A percentile compares a stretch with the other conserved stretches of the same genome.
These are phyloP conservation scores for Epirrhoe alternata DNA, from an alignment of 2,888 invertebrate genomes.

Conservation along the genomic window DNA sequence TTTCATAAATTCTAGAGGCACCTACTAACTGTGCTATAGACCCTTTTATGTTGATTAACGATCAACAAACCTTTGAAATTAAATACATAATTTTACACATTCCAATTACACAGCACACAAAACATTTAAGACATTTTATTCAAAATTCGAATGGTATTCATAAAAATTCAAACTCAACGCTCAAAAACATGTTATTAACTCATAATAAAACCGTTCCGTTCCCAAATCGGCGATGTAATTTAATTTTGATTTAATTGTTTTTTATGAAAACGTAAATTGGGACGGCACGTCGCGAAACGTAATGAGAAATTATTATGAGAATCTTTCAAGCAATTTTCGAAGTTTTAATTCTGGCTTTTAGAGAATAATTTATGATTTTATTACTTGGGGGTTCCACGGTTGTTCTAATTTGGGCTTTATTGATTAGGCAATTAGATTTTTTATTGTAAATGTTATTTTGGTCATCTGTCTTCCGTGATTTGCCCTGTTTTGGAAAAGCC, in stretches of 20 bases:
- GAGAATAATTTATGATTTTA: constrained; percentile 48
- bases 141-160: constrained; percentile 19
- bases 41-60: too few species aligned
- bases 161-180: constrained; percentile 27
- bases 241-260: constrained; percentile 57
- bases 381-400: constrained; percentile 40
- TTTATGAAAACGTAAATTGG: constrained; percentile 53
- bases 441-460: constrained; percentile 3
- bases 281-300: constrained; percentile 40
- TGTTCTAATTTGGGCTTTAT: constrained; percentile 27
- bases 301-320: constrained; percentile 58
- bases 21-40: too few species aligned
- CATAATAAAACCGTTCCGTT: constrained; percentile 47
- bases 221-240: constrained; percentile 53
- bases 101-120: constrained; percentile 3
- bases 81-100: neutral
- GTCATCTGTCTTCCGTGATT: constrained; percentile 3
- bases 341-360: constrained; percentile 54
- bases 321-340: constrained; percentile 52
- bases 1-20: too few species aligned
- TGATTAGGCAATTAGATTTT: constrained; percentile 27
- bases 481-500: neutral
- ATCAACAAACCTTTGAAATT: neutral
- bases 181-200: constrained; percentile 38
- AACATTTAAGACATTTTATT: constrained; percentile 4